These are phyloP conservation scores for Aphyosemion australe DNA, from an alignment of 2,113 vertebrate genomes.

Conservation along the genomic window DNA sequence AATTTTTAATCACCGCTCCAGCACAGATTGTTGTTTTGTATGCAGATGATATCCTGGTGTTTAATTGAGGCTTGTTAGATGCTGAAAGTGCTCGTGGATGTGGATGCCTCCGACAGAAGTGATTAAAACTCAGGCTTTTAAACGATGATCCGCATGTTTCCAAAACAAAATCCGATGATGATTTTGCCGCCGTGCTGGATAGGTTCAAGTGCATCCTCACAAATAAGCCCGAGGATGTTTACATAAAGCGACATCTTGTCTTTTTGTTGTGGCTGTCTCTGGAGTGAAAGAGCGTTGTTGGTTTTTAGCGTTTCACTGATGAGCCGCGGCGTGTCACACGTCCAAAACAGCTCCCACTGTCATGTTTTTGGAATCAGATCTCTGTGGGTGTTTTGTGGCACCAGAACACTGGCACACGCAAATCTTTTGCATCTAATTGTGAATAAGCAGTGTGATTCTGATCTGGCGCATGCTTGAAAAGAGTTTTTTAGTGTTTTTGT, in stretches of 20 bases:
- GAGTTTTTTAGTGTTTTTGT: not conserved
- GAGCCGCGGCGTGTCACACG: not conserved
- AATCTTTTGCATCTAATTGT: not conserved
- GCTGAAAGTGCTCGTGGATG: constrained; percentile 14
- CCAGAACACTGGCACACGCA: not conserved
- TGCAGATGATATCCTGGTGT: constrained; percentile 24
- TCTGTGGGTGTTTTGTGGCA: not conserved
- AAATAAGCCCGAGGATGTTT: constrained; percentile 25
- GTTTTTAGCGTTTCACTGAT: not conserved
- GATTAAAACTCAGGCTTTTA: not conserved
- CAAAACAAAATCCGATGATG: constrained; percentile 14
- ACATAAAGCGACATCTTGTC: not conserved
- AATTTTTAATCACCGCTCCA: constrained; percentile 22
- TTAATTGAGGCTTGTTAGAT: constrained; percentile 17
- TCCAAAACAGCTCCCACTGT: too few species aligned
- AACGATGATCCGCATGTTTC: constrained; percentile 13
- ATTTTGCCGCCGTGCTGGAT: constrained; percentile 13
- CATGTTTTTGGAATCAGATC: too few species aligned
- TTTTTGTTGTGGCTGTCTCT: constrained; percentile 3
- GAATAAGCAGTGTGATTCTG: not conserved
- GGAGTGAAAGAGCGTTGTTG: too few species aligned
- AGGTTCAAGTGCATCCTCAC: not conserved
- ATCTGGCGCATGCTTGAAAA: not conserved
- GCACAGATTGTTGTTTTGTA: constrained; percentile 17
- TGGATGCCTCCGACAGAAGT: constrained; percentile 31